These are phyloP conservation scores for Cyphomyrus plagiostoma DNA, from an alignment of 2,113 vertebrate genomes.

Conservation along the genomic window DNA sequence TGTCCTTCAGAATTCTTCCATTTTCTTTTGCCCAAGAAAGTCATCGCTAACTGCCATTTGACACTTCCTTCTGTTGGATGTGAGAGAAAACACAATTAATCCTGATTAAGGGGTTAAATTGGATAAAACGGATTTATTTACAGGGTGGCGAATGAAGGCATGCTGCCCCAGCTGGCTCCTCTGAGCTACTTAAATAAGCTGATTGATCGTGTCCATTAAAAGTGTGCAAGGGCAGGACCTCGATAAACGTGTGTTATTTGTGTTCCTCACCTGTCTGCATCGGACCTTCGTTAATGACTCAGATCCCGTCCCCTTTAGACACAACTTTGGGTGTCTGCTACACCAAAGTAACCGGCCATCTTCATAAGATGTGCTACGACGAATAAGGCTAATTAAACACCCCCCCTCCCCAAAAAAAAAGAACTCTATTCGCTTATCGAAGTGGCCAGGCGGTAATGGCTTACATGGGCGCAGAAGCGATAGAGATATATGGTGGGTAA, in stretches of 20 bases:
- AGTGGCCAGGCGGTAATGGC: neutral
- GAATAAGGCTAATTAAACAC: neutral
- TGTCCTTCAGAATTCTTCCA: neutral
- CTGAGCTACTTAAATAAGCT: constrained; percentile 4
- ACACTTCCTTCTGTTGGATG: neutral
- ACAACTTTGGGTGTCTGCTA: neutral
- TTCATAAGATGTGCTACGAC: neutral
- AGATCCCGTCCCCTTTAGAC: neutral
- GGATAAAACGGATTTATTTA: constrained; percentile 1
- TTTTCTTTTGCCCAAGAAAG: neutral
- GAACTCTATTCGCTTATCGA: neutral
- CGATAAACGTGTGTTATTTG: neutral
- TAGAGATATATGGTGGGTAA: neutral
- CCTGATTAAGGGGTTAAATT: constrained; percentile 12
- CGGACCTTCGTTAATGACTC: neutral
- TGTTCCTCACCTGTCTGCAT: neutral
- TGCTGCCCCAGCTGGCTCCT: neutral
- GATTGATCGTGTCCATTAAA: constrained; percentile 10
- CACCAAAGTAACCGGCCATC: neutral
- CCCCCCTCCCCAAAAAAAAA: neutral
- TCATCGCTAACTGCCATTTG: neutral
- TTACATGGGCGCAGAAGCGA: neutral
- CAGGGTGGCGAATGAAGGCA: neutral
- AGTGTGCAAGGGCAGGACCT: neutral
- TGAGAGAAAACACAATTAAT: neutral